Evolutionary conservation across 2,113 vertebrate genomes (phyloP), one percentile per base, ranked within the genome.

Genomic region (Anser cygnoides): DNA sequence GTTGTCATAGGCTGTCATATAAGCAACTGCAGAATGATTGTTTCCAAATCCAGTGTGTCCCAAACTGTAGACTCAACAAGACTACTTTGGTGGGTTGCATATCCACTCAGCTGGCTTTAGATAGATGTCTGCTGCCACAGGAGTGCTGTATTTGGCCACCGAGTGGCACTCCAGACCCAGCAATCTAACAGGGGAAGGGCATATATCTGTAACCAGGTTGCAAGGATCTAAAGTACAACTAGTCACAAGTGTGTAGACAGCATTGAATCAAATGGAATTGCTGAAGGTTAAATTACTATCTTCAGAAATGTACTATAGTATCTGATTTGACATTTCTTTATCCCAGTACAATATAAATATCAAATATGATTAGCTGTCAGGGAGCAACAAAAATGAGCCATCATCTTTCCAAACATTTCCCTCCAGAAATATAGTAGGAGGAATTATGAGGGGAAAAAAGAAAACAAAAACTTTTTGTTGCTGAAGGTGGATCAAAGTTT

Each of bases 221-320:
- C 29, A 72, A 59, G 46, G 29, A 46, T 91, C 33, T 76, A 87
- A 93, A 90, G 58, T 61, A 33, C 37, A 84, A 84, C 95, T 68
- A 89, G 89, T 67, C 84, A 37, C 37, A 49, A 76, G 66, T 18
- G 5, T 54, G 23, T 92, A 82, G 76, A 58, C 19, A 37, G 49
- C 44, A 62, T 2, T 7, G 6, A 91, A 73, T 84, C 58, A 73
- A 91, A 91, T 11, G 75, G 83, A 77, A 87, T 87, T 84, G 70
- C 68, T 92, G 88, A 93, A 94, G 54, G 86, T 92, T 95, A 95
- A 96, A 90, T 95, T 87, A 29, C 66, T 93, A 8, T 87, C 73
- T 95, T 94, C 86, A 94, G 74, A 93, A 85, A 66, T 91, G 19
- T 55, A 89, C 79, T 92, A 12, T 58, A 77, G 71, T 90, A 92